Percentiles rank a stretch among this genome's conserved stretches.
Evolutionary conservation across 2,888 invertebrate species (phyloP).

Genomic region (Trichacis sp.): DNA sequence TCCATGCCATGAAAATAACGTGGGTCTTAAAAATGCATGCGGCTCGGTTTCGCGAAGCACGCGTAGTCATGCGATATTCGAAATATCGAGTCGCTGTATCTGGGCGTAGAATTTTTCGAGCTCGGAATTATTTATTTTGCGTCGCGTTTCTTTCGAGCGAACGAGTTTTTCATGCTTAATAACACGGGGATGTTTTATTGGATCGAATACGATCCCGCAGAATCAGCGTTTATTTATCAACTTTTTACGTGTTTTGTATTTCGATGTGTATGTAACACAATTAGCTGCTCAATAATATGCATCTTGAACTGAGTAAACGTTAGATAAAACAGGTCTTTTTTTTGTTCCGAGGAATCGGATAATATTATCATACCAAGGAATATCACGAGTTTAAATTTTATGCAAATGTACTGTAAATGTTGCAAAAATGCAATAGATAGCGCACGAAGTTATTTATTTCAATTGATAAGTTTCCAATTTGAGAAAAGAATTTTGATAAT

Average conservation of each 20-base stretch:
- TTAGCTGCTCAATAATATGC: neutral
- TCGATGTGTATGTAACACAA: no score
- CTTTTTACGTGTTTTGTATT: neutral
- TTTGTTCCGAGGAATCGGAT: no score
- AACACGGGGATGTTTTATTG: no score
- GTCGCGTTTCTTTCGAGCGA: neutral
- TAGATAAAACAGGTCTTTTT: no score
- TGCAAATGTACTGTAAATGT: no score
- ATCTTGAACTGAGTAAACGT: no score
- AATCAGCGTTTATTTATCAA: neutral
- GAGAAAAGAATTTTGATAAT: no score
- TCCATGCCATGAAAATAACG: slow-evolving; percentile 7
- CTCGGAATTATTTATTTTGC: neutral
- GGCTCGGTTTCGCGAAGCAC: slow-evolving; percentile 21
- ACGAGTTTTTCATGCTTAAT: neutral
- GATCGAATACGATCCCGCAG: neutral
- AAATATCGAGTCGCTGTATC: slow-evolving; percentile 18
- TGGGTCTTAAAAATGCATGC: slow-evolving; percentile 24
- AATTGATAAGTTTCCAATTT: no score
- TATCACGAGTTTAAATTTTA: no score
- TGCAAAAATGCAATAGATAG: no score
- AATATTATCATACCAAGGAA: no score
- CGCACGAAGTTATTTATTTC: no score
- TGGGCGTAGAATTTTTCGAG: slow-evolving; percentile 18
- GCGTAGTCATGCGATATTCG: slow-evolving; percentile 23